Evolutionary conservation across 2,113 vertebrate genomes (phyloP).

Genomic region (Isurus oxyrinchus): DNA sequence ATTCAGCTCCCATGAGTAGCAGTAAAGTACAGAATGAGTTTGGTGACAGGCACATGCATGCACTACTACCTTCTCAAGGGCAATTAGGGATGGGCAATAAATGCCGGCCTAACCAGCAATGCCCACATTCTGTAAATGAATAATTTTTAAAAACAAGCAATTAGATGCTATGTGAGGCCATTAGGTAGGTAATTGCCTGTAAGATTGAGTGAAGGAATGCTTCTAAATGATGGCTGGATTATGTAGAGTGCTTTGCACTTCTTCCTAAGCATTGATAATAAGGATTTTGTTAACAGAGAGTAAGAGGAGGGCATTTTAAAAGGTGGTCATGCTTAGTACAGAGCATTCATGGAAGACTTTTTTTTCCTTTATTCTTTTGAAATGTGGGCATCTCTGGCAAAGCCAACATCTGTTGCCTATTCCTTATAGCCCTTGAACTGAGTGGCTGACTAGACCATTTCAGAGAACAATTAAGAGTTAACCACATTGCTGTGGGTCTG

Average conservation of each 20-base stretch:
- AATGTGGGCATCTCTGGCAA: no score
- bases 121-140: no score
- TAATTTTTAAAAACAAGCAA: background rate
- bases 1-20: background rate
- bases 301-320: background rate
- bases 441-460: no score
- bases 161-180: background rate
- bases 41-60: background rate
- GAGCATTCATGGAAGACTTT: background rate
- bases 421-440: no score
- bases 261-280: background rate
- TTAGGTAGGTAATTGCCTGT: background rate
- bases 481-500: no score
- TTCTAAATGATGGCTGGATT: background rate
- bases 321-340: background rate
- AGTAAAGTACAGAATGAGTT: no score
- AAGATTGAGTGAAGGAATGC: background rate
- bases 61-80: no score
- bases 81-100: no score
- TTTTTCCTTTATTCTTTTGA: no score
- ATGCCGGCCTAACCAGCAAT: no score
- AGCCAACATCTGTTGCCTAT: no score
- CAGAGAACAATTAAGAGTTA: no score
- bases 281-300: background rate
- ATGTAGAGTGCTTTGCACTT: background rate